Base-by-base conservation (phyloP, 2,797 vertebrate species). In the Ibycter americanus region DNA sequence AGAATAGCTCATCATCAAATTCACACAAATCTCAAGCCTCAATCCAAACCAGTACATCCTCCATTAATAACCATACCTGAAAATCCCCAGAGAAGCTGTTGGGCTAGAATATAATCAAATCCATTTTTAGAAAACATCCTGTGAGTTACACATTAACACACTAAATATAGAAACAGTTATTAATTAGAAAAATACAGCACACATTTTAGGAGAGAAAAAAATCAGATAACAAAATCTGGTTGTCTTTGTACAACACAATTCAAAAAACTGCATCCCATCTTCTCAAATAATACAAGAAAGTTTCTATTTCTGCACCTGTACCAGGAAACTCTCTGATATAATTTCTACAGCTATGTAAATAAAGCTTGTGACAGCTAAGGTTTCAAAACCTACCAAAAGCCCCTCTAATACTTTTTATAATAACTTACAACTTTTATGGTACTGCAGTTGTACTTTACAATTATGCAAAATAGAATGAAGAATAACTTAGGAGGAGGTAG, bases 31-130 rank as follows among this genome's bases (percentile, higher is more conserved):
- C 93, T 51, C 97, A 97, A 90, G 81, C 93, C 97, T 97, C 95
- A 98, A 89, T 97, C 92, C 93, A 98, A 94, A 94, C 97, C 94
- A 95, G 34, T 74, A 70, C 20, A 83, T 93, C 96, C 86, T 92
- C 91, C 97, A 89, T 93, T 74, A 92, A 94, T 71, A 87, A 91
- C 96, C 99, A 97, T 99, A 99, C 99, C 99, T 98, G 99, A 99
- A 97, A 98, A 99, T 97, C 99, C 99, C 99, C 99, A 99, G 93
- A 99, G 98, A 97, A 98, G 99, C 59, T 99, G 99, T 90, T 99
- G 99, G 96, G 99, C 99, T 99, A 99, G 93, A 99, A 99, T 96
- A 97, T 84, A 99, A 99, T 98, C 98, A 97, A 98, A 99, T 94
- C 49, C 8, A 34, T 83, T 95, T 98, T 97, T 86, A 97, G 93